These are phyloP conservation scores for Aphelinus certus DNA, from an alignment of 1,140 invertebrate species.

Conservation along the genomic window DNA sequence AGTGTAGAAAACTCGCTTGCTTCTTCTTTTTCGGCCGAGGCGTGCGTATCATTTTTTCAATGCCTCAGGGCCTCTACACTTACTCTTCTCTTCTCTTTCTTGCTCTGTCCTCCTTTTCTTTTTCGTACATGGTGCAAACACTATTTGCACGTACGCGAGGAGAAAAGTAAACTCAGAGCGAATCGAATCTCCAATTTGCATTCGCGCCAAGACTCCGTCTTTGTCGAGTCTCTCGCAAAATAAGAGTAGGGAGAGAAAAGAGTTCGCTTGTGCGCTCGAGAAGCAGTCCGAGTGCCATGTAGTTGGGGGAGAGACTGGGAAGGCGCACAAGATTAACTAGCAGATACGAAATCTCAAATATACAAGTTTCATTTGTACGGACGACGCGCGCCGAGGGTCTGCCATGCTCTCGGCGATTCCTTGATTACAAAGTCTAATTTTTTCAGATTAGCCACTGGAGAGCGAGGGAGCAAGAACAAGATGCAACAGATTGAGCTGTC, in stretches of 20 bases:
- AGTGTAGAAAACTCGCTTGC: background rate
- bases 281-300: background rate
- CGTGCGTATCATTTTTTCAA: constrained; percentile 21
- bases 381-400: background rate
- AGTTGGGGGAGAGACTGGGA: background rate
- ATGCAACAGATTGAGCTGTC: too few species aligned
- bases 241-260: constrained; percentile 14
- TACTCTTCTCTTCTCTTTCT: background rate
- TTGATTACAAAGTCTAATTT: background rate
- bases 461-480: too few species aligned
- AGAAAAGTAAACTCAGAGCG: constrained; percentile 19
- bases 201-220: constrained; percentile 19
- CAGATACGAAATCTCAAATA: constrained; percentile 14
- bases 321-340: constrained; percentile 17
- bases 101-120: background rate
- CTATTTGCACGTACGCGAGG: constrained; percentile 15
- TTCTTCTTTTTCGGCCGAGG: background rate
- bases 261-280: constrained; percentile 1
- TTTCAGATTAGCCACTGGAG: background rate
- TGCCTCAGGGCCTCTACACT: background rate
- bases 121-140: too few species aligned
- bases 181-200: constrained; percentile 41
- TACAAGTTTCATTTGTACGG: constrained; percentile 5
- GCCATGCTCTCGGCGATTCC: too few species aligned
- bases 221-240: constrained; percentile 34